Percentiles rank a stretch among this genome's conserved stretches.
phyloP scores from a whole-genome alignment of 1,140 invertebrate genomes.

The Drosophila persimilis region DNA sequence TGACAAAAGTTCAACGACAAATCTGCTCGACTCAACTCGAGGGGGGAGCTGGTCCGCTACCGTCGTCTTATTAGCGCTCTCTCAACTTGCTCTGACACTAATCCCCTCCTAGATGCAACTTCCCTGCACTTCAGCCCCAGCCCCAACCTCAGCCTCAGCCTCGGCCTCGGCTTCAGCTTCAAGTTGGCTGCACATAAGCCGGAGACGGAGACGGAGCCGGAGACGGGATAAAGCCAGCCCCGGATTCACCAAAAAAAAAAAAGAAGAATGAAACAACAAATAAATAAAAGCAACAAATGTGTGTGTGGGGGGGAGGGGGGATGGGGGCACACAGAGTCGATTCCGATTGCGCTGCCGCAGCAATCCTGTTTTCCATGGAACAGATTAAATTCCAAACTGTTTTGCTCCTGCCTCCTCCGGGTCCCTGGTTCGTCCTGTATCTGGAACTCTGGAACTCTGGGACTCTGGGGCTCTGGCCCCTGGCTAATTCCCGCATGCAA shows the following conservation, averaged over 20 bases:
- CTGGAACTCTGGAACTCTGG: conserved; percentile 12
- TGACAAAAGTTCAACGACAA: conserved; percentile 43
- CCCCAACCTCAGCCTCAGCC: too few relatives aligned
- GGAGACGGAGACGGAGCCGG: conserved; percentile 24
- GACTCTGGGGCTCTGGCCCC: neutral
- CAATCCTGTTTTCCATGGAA: conserved; percentile 16
- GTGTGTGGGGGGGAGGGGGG: conserved; percentile 20
- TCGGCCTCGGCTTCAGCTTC: conserved; percentile 44
- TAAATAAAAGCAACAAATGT: conserved; percentile 24
- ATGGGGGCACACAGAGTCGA: neutral
- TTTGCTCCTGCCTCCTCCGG: conserved; percentile 32
- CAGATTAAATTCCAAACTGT: conserved; percentile 72
- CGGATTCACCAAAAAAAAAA: conserved; percentile 20
- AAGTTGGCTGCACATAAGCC: conserved; percentile 73
- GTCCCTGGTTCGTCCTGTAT: neutral
- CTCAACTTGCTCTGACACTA: conserved; percentile 67
- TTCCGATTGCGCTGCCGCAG: conserved; percentile 29
- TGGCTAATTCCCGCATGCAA: conserved; percentile 70
- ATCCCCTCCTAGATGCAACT: conserved; percentile 31
- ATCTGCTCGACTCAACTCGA: conserved; percentile 4
- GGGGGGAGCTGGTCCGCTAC: conserved; percentile 34
- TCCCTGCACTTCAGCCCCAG: conserved; percentile 55
- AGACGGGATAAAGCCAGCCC: conserved; percentile 1
- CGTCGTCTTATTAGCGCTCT: conserved; percentile 72
- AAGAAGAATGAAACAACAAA: conserved; percentile 42